These are phyloP conservation scores for Hipposideros armiger DNA, from an alignment of 2,113 vertebrate species.

Conservation along the genomic window DNA sequence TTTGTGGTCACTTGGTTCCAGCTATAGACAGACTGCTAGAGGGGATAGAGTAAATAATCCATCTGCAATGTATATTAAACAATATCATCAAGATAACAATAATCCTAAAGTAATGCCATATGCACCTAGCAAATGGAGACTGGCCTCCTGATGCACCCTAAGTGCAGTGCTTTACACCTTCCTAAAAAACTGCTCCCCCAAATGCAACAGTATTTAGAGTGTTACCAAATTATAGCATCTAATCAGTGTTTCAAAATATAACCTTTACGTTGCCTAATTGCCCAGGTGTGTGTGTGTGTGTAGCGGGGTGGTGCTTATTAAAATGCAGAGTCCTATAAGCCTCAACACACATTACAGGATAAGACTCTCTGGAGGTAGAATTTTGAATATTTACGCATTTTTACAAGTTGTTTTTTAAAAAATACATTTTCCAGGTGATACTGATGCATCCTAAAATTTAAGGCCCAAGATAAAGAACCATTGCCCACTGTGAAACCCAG, in stretches of 20 bases:
- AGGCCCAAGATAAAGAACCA: neutral
- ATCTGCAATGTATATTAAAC: constrained; percentile 5
- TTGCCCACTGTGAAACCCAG: neutral
- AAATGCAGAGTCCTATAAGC: constrained; percentile 12
- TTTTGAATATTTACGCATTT: neutral
- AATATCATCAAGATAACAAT: constrained; percentile 23
- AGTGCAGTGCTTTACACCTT: neutral
- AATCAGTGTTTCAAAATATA: neutral
- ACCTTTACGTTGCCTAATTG: neutral
- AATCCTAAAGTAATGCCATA: neutral
- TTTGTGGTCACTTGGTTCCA: constrained; percentile 48
- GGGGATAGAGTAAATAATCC: neutral
- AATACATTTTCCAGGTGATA: neutral
- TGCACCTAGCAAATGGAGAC: neutral
- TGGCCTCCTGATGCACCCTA: neutral
- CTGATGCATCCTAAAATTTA: neutral
- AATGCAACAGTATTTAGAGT: neutral
- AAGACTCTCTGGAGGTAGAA: neutral
- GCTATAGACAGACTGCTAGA: constrained; percentile 3
- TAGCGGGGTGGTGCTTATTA: neutral
- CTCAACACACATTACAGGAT: neutral
- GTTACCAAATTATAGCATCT: neutral
- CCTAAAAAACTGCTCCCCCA: neutral
- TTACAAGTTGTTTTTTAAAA: neutral
- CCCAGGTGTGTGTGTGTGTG: neutral